Evolutionary conservation across 53 echinoderm and acorn worm genomes (phyloP), one percentile per base, ranked within the genome.

Genomic region (Holothuria scabra): DNA sequence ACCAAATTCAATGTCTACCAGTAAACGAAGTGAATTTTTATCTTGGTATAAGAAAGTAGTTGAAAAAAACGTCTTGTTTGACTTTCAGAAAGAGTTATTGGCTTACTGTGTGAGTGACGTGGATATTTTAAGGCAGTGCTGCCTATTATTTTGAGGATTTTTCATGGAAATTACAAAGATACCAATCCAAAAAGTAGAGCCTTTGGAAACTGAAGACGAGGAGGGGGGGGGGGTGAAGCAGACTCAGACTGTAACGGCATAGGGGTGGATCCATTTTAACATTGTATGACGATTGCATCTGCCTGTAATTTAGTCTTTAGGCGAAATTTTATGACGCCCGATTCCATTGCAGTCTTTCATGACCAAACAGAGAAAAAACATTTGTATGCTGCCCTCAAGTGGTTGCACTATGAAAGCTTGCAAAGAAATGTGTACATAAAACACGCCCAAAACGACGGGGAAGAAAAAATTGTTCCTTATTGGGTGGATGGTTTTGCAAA

Each of bases 251-350:
- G 52, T 4, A 52, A 52, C 1, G 52, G 52, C 4, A 52, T 44
- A 46, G 93, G 93, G 2, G 46, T 93, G 0, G 93, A 93, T 38
- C 90, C 90, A 1, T 90, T 93, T 37, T 24, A 86, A 55, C 28
- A 76, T n/a, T 81, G 84, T 48, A 85, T 92, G 58, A 93, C 90
- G 4, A 93, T 90, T 41, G 90, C 93, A 10, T 86, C 85, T 14
- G 85, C 86, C 25, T 66, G 65, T 38, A 68, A 87, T 66, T 32
- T 68, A 7, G 88, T 87, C 33, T 87, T 83, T 64, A 38, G 88
- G 12, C 60, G 83, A 1, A 81, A 87, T 65, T 88, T 83, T 55
- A 29, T 87, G 49, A 32, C 55, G 5, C 75, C 83, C 0, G 46
- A 82, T 8, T 60, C 87, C 2, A 82, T 86, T 8, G 79, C 56